Evolutionary conservation across 1,140 invertebrate genomes (phyloP).

Genomic region (Dinoponera quadriceps): DNA sequence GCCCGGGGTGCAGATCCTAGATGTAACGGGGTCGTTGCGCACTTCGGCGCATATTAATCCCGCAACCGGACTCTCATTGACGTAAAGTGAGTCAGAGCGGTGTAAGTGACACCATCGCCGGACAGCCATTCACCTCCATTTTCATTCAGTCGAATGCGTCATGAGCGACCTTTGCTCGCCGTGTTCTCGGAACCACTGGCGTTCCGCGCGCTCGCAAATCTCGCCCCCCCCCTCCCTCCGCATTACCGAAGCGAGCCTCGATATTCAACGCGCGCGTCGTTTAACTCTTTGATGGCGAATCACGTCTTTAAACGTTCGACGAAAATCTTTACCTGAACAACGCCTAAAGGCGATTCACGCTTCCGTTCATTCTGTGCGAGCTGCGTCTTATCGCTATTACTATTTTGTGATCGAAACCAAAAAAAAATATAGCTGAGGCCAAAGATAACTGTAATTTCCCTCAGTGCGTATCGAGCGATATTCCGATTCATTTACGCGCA

Average conservation of each 20-base stretch:
- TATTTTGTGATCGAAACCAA: too few species aligned
- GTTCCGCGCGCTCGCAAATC: background rate
- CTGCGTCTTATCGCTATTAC: too few species aligned
- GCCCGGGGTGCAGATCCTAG: background rate
- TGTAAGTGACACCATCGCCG: slow-evolving; percentile 57
- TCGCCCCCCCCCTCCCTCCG: background rate
- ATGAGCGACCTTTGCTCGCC: slow-evolving; percentile 61
- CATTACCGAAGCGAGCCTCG: background rate
- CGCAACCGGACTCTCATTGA: slow-evolving; percentile 62
- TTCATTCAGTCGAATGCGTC: slow-evolving; percentile 73
- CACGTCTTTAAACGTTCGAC: too few species aligned
- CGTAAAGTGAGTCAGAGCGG: slow-evolving; percentile 68
- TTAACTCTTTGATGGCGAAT: too few species aligned
- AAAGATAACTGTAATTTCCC: too few species aligned
- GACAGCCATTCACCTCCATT: slow-evolving; percentile 64
- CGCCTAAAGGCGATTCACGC: too few species aligned
- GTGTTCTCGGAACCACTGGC: slow-evolving; percentile 58
- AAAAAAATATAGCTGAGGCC: too few species aligned
- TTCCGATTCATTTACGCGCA: too few species aligned
- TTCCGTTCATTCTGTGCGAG: too few species aligned
- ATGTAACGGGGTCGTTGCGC: background rate
- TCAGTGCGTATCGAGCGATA: too few species aligned
- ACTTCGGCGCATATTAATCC: slow-evolving; percentile 38
- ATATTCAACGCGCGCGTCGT: background rate
- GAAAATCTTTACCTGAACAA: too few species aligned